Base-by-base conservation (phyloP, 2,888 invertebrate species). In the Laothoe populi region DNA sequence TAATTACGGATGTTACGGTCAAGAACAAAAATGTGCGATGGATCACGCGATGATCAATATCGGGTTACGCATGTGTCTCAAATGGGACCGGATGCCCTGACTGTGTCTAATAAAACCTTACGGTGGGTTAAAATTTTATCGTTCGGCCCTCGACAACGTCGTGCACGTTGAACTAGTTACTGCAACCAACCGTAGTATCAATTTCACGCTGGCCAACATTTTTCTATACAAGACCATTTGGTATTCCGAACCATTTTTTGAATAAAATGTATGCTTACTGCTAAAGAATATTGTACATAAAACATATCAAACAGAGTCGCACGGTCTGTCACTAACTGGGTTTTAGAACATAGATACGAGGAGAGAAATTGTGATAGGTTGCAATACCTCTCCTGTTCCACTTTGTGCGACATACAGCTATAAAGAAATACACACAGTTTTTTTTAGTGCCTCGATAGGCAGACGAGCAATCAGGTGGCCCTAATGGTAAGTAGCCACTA, bases 41-140 rank as follows among this genome's bases (percentile, higher is more conserved):
- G 82, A 84, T 87, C 88, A 87, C 88, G 87, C 83, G 79, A 86
- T 81, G 81, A 82, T 79, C 80, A 77, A 82, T 83, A 81, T 81
- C 77, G 74, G 72, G 71, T 38, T 38, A 57, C 79, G 76, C 79
- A 81, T 78, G 77, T 73, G 74, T 72, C 65, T 70, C 62, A 46
- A 63, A 64, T 64, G 48, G 38, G 38, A 60, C 60, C 61, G 40
- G 60, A 53, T 49, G 49, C 40, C 23, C 31, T 21, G 53, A 59
- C 63, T 57, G 46, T 21, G 38, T 40, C 63, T 58, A 63, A 63
- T 64, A 61, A 61, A 61, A 59, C 61, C 62, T 63, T 49, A 60
- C 48, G 24, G 44, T 38, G 58, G 60, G 24, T 49, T 60, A 60
- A 53, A 53, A 53, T 53, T 53, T 53, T 53, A 49, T 26, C 26